A percentile compares a stretch with the other conserved stretches of the same genome.
Evolutionary conservation across 2,113 vertebrate species (phyloP).

Genomic region (Forbesichthys papilliferus): DNA sequence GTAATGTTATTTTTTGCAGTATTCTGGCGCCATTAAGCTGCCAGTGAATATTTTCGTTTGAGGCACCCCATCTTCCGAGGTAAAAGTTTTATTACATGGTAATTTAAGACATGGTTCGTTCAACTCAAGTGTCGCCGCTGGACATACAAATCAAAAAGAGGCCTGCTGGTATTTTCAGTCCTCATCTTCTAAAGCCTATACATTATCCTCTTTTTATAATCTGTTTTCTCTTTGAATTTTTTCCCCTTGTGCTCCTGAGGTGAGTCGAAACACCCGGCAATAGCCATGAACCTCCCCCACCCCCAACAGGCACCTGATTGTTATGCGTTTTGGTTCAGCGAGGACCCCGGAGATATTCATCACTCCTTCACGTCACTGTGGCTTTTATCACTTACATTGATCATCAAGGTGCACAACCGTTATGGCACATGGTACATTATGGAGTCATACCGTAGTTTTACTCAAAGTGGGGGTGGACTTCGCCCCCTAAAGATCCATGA

Average conservation of each 20-base stretch:
- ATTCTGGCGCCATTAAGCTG: constrained; percentile 54
- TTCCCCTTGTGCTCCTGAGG: constrained; percentile 29
- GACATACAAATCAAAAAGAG: constrained; percentile 59
- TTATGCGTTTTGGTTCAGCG: constrained; percentile 58
- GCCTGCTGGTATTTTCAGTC: constrained; percentile 58
- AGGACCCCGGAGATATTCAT: constrained; percentile 53
- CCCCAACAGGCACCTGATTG: constrained; percentile 6
- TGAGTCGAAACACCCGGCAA: constrained; percentile 35
- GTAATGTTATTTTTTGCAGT: constrained; percentile 33
- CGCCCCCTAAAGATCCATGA: too few relatives aligned
- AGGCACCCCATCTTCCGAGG: constrained; percentile 48
- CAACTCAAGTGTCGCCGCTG: constrained; percentile 54
- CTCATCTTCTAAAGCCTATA: constrained; percentile 55
- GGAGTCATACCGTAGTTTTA: background rate
- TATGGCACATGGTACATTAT: constrained; percentile 44
- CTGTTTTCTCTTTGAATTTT: constrained; percentile 61
- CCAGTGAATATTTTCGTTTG: constrained; percentile 23
- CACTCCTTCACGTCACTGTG: constrained; percentile 43
- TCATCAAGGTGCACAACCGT: constrained; percentile 63
- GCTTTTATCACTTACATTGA: constrained; percentile 64
- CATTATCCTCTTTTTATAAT: constrained; percentile 58
- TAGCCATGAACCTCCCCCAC: constrained; percentile 44
- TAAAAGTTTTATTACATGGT: constrained; percentile 61
- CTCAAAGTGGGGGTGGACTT: too few relatives aligned
- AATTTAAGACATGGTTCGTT: constrained; percentile 63